Evolutionary conservation across 2,113 vertebrate species (phyloP), one percentile per base, ranked within the genome.

Genomic region (Menura novaehollandiae): DNA sequence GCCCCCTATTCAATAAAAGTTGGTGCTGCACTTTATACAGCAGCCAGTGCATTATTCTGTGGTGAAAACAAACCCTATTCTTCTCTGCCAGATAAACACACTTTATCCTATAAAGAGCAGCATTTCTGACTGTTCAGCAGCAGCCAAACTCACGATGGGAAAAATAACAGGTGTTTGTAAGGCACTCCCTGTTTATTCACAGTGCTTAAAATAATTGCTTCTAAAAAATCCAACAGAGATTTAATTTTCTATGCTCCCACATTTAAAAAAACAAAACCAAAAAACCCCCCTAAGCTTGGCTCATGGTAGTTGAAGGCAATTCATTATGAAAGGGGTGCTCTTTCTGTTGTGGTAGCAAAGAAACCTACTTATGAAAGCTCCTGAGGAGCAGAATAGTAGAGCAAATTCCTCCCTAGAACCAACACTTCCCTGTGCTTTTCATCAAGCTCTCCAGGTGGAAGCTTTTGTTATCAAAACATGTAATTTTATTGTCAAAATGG

Each of bases 81-180:
- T 95, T 86, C 80, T 94, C 74, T 87, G 81, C 58, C 89, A 96
- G 92, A 91, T 72, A 95, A 97, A 94, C 92, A 93, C 74, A 71
- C 88, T 95, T 90, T 86, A 88, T 92, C 96, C 95, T 89, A 44
- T 88, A 95, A 96, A 89, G 83, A 95, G 78, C 78, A 92, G 68
- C 20, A n/a, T 94, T 95, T 95, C 75, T 96, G 94, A 95, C 91
- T 94, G 94, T 95, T 93, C 86, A 84, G 78, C 58, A 85, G 86
- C 84, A 82, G 94, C 91, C 96, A 95, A 92, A 84, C 52, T 92
- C 93, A 95, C 1, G 55, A 93, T 96, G 91, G 95, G 95, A 94
- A 97, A 97, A 97, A 97, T 97, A 97, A 82, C 96, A 96, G 96
- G 96, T 95, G 93, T 96, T 96, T 95, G 91, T 95, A 92, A 94